Conservation (phyloP, 2,113 vertebrate genomes). For the Bolborhynchus lineola region DNA sequence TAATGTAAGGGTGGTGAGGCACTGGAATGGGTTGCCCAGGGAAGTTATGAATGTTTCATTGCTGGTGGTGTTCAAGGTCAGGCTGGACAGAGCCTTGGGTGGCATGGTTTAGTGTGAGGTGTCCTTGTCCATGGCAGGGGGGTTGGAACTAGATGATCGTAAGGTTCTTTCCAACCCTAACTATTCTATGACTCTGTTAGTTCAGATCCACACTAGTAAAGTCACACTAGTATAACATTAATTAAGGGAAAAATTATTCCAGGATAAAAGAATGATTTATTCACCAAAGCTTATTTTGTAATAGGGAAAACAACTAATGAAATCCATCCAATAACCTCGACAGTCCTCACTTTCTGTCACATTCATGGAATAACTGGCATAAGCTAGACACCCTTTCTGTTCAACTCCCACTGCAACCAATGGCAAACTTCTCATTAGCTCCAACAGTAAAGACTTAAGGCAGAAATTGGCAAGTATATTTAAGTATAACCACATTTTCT, state of each 20-base stretch:
- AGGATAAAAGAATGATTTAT: neutral
- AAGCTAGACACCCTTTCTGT: neutral
- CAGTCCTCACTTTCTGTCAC: neutral
- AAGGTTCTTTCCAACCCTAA: no score
- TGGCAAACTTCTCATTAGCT: neutral
- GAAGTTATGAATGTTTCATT: no score
- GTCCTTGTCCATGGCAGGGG: no score
- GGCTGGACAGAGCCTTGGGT: no score
- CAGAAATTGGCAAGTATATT: neutral
- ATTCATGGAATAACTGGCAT: neutral
- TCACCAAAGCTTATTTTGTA: neutral
- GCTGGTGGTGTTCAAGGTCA: no score
- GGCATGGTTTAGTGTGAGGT: no score
- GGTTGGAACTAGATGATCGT: no score
- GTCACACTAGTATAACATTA: neutral
- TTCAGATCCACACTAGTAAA: neutral
- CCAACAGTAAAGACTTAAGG: neutral
- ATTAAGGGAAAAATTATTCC: neutral
- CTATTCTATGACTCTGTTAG: neutral
- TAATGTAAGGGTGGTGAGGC: no score
- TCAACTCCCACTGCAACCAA: neutral
- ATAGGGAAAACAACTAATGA: neutral
- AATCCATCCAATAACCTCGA: neutral
- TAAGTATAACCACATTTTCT: neutral
- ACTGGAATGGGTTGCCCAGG: no score